Evolutionary conservation across 2,113 vertebrate species (phyloP).

Genomic region (Rhadina sibilatrix): DNA sequence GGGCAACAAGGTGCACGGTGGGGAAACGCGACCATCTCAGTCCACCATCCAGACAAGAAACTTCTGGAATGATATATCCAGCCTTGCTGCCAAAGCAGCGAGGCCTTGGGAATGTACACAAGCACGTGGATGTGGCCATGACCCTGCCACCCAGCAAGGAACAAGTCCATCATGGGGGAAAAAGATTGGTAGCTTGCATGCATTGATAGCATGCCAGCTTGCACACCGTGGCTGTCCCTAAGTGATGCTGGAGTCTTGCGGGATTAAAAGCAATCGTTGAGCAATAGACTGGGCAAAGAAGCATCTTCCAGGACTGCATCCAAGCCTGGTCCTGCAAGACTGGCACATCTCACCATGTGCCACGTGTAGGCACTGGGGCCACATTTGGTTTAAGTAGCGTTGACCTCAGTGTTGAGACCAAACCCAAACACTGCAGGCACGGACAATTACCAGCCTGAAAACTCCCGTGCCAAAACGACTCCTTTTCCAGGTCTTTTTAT

Average conservation of each 20-base stretch:
- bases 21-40: not conserved
- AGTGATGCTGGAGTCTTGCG: fast-evolving
- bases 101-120: not conserved
- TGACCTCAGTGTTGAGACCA: not conserved
- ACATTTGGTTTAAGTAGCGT: fast-evolving
- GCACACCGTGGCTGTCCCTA: not conserved
- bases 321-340: not conserved
- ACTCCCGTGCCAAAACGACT: not conserved
- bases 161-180: not conserved
- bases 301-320: not conserved
- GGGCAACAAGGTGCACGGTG: fast-evolving
- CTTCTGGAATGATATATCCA: not conserved
- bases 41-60: not conserved
- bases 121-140: fast-evolving
- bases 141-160: not conserved
- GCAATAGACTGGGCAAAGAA: not conserved
- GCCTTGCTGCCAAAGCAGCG: not conserved
- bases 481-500: not conserved
- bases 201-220: too few species aligned
- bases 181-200: too few species aligned
- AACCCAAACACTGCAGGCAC: not conserved
- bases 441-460: not conserved
- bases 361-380: fast-evolving
- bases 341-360: not conserved
- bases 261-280: fast-evolving